Evolutionary conservation across 2,797 vertebrate species (phyloP).

Genomic region (Tenualosa thibaudeaui): DNA sequence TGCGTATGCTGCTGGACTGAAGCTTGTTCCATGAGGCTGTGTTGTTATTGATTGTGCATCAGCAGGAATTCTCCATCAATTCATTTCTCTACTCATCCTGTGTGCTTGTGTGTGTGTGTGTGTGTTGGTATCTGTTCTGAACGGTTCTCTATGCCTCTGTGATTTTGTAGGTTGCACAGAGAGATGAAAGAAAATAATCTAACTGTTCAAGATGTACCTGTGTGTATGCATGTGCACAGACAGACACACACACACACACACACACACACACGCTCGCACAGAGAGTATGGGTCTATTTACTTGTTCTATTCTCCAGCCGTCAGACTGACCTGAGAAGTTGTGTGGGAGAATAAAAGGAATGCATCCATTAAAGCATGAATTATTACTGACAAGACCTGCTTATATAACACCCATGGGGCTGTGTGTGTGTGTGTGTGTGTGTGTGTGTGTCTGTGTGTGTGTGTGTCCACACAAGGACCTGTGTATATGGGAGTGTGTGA

Average conservation of each 20-base stretch:
- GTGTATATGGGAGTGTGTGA: neutral
- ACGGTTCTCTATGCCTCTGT: constrained; percentile 48
- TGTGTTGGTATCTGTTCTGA: neutral
- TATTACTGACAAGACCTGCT: neutral
- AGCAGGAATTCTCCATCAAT: neutral
- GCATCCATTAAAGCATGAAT: constrained; percentile 9
- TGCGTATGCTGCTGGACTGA: neutral
- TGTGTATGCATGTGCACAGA: constrained; percentile 10
- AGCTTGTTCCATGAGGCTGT: neutral
- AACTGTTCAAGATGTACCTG: constrained; percentile 50
- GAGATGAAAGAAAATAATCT: constrained; percentile 46
- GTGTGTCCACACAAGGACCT: neutral
- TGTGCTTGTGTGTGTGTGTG: neutral
- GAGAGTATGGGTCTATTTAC: neutral
- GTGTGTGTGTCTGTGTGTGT: constrained; percentile 4
- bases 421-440: constrained; percentile 10
- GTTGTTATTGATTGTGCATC: neutral
- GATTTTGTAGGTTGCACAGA: constrained; percentile 51
- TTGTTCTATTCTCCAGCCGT: neutral
- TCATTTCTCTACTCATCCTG: neutral
- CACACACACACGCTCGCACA: constrained; percentile 29
- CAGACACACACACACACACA: constrained; percentile 27
- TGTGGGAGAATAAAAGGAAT: constrained; percentile 15
- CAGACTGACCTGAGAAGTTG: constrained; percentile 7
- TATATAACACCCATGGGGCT: neutral